A percentile compares a stretch with the other conserved stretches of the same genome.
Conservation (phyloP, 2,888 invertebrate species). For the Thereva nobilitata region DNA sequence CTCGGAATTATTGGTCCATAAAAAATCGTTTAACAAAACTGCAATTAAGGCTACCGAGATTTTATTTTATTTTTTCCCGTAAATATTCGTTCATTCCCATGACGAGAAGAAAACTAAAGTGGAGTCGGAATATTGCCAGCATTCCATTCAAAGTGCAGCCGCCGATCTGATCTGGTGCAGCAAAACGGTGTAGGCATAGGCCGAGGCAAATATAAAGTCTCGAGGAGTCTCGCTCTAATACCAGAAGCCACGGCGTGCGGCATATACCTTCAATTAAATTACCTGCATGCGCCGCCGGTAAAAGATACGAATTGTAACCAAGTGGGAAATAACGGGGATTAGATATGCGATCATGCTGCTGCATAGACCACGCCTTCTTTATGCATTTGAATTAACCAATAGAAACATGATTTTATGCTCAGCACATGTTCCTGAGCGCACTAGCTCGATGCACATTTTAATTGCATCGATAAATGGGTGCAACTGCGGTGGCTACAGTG, state of each 20-base stretch:
- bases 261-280: constrained; percentile 27
- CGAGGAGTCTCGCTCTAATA: background rate
- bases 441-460: constrained; percentile 24
- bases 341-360: constrained; percentile 9
- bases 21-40: too few species aligned
- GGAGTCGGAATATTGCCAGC: too few species aligned
- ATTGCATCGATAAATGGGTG: constrained; percentile 23
- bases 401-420: background rate
- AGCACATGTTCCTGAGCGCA: background rate
- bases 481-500: background rate
- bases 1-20: too few species aligned
- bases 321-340: constrained; percentile 33
- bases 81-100: too few species aligned
- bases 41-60: too few species aligned
- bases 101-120: too few species aligned
- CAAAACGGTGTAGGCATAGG: background rate
- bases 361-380: constrained; percentile 24
- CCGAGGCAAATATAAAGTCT: constrained; percentile 14
- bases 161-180: too few species aligned
- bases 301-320: constrained; percentile 13
- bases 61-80: too few species aligned
- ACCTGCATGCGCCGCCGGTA: background rate
- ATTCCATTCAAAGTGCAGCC: too few species aligned
- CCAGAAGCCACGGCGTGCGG: constrained; percentile 19
- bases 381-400: constrained; percentile 27